Percentiles rank a stretch among this genome's conserved stretches.
These are phyloP conservation scores for Zaprionus lachaisei DNA, from an alignment of 1,140 invertebrate genomes.

Conservation along the genomic window DNA sequence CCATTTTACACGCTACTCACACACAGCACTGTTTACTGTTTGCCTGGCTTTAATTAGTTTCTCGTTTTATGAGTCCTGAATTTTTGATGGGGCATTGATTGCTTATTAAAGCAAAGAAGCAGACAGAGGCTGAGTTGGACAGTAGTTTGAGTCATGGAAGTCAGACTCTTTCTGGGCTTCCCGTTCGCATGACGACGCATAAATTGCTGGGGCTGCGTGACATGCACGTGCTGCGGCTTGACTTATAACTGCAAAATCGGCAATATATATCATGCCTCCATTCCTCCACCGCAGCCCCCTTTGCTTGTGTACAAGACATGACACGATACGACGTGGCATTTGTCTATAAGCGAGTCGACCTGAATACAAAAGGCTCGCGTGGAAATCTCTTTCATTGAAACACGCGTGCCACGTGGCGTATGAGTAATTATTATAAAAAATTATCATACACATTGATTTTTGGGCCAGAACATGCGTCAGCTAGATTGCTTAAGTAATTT, in stretches of 20 bases:
- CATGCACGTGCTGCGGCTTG: conserved; percentile 31
- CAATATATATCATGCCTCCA: background rate
- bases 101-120: conserved; percentile 35
- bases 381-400: background rate
- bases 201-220: conserved; percentile 50
- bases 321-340: conserved; percentile 40
- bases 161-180: conserved; percentile 10
- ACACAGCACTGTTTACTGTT: conserved; percentile 26
- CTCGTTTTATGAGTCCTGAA: conserved; percentile 56
- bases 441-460: conserved; percentile 15
- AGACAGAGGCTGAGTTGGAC: background rate
- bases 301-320: background rate
- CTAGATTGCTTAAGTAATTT: background rate
- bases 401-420: conserved; percentile 26
- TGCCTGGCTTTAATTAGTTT: conserved; percentile 61
- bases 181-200: conserved; percentile 53
- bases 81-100: conserved; percentile 59
- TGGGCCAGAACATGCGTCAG: background rate
- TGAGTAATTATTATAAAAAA: conserved; percentile 33
- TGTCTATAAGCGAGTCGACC: conserved; percentile 16
- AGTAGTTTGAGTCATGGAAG: background rate
- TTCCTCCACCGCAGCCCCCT: background rate
- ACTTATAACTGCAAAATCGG: conserved; percentile 37
- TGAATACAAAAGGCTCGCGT: conserved; percentile 26
- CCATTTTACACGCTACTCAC: conserved; percentile 13